Base-by-base conservation (phyloP, 2,888 invertebrate genomes). In the Anarsia innoxiella region DNA sequence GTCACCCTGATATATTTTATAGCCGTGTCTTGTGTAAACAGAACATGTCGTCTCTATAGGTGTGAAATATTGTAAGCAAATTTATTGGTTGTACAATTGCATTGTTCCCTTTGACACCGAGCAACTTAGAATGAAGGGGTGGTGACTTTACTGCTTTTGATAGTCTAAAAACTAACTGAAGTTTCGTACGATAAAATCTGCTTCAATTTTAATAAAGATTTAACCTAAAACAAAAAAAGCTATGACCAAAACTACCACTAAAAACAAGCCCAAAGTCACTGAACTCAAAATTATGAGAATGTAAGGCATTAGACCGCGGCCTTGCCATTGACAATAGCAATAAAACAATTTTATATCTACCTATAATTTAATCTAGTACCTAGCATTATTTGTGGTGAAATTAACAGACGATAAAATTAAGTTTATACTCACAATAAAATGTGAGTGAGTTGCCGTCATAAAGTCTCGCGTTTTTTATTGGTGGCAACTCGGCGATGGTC, bases 371-470 rank as follows among this genome's bases (percentile, higher is more conserved):
- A 76, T 75, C 72, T 74, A 74, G 67, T 71, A 69, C 66, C 74
- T 79, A 78, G 71, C 62, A 80, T 78, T 82, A 83, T 80, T 84
- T 82, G 83, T 82, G 84, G 83, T 77, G 73, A 80, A 84, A 84
- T 84, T 83, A 84, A 84, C 83, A 82, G 83, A 82, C 84, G 75
- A 82, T 84, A 83, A 84, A 84, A 83, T 83, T 84, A 82, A 82
- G 79, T 84, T 84, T 84, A 84, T 83, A 83, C 77, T 82, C 80
- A 83, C 83, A 83, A 83, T 84, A 83, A 84, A 83, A 83, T 79
- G 84, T 80, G 83, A 82, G 76, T 80, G 80, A 83, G 84, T 80
- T 80, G 82, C 82, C 80, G 79, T 83, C 83, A 84, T 83, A 84
- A 83, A 84, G 79, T 82, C 82, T 80, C 82, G 78, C 80, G 78